Evolutionary conservation across 2,888 invertebrate species (phyloP).

Genomic region (Cheilosia pagana): DNA sequence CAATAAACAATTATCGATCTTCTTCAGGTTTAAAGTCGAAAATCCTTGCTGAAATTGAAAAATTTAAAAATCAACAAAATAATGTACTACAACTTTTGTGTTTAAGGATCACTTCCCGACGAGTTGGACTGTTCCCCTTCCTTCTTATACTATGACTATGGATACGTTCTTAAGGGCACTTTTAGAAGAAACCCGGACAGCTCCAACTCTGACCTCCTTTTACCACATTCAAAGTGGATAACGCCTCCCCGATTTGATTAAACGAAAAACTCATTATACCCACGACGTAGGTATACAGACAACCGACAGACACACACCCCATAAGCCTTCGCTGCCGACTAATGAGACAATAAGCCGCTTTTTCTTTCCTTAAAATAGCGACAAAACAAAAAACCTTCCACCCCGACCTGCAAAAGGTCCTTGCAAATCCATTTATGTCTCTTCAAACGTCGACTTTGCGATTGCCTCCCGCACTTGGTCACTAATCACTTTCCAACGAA

Average conservation of each 20-base stretch:
- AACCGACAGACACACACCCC: neutral
- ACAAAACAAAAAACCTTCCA: neutral
- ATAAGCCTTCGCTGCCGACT: constrained; percentile 11
- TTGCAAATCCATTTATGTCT: constrained; percentile 50
- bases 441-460: constrained; percentile 65
- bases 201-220: too few species aligned
- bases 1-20: too few species aligned
- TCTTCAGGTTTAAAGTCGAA: too few species aligned
- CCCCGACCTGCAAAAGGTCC: neutral
- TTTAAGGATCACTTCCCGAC: too few species aligned
- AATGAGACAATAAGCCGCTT: constrained; percentile 66
- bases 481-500: constrained; percentile 52
- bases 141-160: too few species aligned
- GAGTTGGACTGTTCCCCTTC: too few species aligned
- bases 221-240: neutral
- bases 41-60: too few species aligned
- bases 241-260: neutral
- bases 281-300: neutral
- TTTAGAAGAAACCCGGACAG: too few species aligned
- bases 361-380: constrained; percentile 10
- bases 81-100: too few species aligned
- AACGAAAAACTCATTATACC: neutral
- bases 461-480: constrained; percentile 14
- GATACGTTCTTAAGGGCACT: too few species aligned
- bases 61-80: too few species aligned